A percentile compares a stretch with the other conserved stretches of the same genome.
Conservation (phyloP, 1,140 invertebrate genomes). For the Musca vetustissima region DNA sequence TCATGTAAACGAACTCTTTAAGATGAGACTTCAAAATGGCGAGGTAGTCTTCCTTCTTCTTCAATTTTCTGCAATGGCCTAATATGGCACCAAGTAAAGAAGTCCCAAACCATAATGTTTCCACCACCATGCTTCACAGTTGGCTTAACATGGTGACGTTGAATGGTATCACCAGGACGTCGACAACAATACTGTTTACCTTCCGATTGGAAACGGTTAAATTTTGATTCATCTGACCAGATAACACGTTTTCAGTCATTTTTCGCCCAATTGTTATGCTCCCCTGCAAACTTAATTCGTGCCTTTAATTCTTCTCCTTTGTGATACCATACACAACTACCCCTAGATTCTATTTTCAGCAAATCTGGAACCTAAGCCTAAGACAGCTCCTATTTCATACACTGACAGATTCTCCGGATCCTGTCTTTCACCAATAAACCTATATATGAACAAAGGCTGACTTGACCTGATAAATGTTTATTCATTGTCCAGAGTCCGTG, state of each 20-base stretch:
- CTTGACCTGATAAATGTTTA: no score
- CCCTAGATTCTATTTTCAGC: no score
- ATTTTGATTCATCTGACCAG: no score
- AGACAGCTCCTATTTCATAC: no score
- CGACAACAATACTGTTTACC: conserved; percentile 25
- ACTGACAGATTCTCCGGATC: no score
- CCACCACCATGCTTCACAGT: conserved; percentile 24
- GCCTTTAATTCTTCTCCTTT: no score
- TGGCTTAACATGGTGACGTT: conserved; percentile 19
- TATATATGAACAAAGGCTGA: no score
- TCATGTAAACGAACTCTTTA: neutral
- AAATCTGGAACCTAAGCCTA: no score
- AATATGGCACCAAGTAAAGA: conserved; percentile 24
- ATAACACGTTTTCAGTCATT: conserved; percentile 30
- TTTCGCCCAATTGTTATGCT: conserved; percentile 17
- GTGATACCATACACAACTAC: no score
- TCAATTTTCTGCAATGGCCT: conserved; percentile 9
- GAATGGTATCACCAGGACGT: neutral
- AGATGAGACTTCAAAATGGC: neutral
- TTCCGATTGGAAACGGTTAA: conserved; percentile 25
- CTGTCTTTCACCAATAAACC: conserved; percentile 19
- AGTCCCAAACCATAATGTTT: conserved; percentile 23
- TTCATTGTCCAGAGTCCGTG: no score
- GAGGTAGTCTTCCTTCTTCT: conserved; percentile 6
- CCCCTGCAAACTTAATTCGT: conserved; percentile 29